phyloP scores from a whole-genome alignment of 1,140 invertebrate genomes.

The Ectropis grisescens region DNA sequence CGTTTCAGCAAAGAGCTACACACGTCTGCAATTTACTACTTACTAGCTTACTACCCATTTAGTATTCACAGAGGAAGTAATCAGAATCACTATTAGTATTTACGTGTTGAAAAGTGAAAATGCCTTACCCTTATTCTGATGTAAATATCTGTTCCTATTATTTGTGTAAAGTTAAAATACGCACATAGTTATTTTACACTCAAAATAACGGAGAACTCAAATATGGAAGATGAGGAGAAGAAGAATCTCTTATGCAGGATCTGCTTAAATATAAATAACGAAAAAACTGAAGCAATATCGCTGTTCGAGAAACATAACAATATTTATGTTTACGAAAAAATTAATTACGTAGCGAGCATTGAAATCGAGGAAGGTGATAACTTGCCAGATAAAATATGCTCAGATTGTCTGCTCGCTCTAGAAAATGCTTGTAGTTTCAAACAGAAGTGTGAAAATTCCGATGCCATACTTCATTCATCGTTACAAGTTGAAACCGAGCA shows the following conservation, averaged over 20 bases:
- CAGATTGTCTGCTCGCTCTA: slow-evolving; percentile 30
- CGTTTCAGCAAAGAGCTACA: too few relatives aligned
- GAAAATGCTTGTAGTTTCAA: slow-evolving; percentile 38
- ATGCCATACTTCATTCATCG: slow-evolving; percentile 16
- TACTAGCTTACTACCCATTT: not conserved
- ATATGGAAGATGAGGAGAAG: not conserved
- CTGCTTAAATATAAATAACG: not conserved
- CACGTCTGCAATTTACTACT: too few relatives aligned
- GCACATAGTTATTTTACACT: not conserved
- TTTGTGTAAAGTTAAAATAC: not conserved
- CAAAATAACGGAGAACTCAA: not conserved
- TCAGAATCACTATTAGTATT: not conserved
- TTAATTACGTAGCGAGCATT: slow-evolving; percentile 33
- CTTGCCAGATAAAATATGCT: slow-evolving; percentile 42
- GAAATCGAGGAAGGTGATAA: slow-evolving; percentile 34
- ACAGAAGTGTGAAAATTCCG: slow-evolving; percentile 39
- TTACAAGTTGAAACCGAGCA: slow-evolving; percentile 7
- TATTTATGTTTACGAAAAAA: slow-evolving; percentile 27
- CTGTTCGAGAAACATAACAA: slow-evolving; percentile 35
- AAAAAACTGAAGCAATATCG: slow-evolving; percentile 10
- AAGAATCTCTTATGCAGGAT: not conserved
- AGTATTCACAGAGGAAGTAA: not conserved
- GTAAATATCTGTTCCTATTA: not conserved
- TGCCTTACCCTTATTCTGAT: too few relatives aligned
- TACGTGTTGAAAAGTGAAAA: too few relatives aligned